These are phyloP conservation scores for Polietes domitor DNA, from an alignment of 2,888 invertebrate genomes.

Conservation along the genomic window DNA sequence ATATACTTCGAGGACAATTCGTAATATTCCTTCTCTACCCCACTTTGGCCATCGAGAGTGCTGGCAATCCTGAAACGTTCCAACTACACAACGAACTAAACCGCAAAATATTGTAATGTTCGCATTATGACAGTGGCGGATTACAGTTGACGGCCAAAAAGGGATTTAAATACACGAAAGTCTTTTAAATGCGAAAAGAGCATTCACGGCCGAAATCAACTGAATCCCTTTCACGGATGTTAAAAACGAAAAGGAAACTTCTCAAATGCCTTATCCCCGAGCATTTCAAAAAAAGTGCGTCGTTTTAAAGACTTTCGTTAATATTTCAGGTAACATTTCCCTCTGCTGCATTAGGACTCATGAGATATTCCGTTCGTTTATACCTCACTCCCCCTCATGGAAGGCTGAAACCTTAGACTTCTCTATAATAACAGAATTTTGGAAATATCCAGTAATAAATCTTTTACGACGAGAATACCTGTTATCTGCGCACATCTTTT, in stretches of 20 bases:
- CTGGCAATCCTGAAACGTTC: too few species aligned
- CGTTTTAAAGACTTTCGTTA: not conserved
- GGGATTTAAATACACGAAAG: not conserved
- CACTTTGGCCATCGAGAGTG: too few species aligned
- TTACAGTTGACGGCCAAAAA: not conserved
- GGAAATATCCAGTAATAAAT: slow-evolving; percentile 76
- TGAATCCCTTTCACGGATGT: not conserved
- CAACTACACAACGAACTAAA: too few species aligned
- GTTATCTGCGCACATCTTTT: not conserved
- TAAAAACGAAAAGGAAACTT: too few species aligned
- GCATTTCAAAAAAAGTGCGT: not conserved
- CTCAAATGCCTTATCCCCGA: not conserved
- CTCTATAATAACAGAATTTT: slow-evolving; percentile 74
- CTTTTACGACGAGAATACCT: slow-evolving; percentile 71
- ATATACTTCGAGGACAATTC: too few species aligned
- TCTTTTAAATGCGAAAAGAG: not conserved
- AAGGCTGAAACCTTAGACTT: not conserved
- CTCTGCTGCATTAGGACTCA: not conserved
- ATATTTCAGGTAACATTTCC: not conserved
- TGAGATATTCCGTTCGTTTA: slow-evolving; percentile 8
- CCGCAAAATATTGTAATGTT: too few species aligned
- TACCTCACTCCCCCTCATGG: not conserved
- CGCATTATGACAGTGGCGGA: too few species aligned
- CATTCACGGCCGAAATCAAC: not conserved
- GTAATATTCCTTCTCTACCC: too few species aligned